phyloP scores from a whole-genome alignment of 2,797 vertebrate genomes.

The Natrix natrix region DNA sequence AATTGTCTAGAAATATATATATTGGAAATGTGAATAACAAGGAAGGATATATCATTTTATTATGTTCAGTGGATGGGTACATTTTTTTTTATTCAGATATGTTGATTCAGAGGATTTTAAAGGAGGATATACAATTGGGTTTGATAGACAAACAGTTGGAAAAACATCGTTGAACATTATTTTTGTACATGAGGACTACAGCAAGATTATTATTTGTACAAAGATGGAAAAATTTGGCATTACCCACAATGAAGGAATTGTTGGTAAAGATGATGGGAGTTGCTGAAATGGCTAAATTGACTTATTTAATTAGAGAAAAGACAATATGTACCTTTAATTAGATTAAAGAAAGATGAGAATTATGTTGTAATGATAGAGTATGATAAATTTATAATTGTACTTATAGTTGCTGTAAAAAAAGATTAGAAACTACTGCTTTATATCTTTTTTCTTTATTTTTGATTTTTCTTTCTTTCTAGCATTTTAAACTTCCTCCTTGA shows the following conservation, averaged over 20 bases:
- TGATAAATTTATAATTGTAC: neutral
- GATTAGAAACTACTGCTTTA: neutral
- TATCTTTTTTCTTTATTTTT: neutral
- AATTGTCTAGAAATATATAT: neutral
- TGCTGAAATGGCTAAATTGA: neutral
- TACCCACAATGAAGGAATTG: neutral
- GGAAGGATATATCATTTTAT: neutral
- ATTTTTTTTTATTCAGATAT: neutral
- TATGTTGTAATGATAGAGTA: neutral
- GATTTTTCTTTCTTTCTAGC: neutral
- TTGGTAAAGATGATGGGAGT: neutral
- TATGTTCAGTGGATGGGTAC: neutral
- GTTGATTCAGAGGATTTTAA: neutral
- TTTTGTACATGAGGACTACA: neutral
- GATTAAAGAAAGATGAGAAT: neutral
- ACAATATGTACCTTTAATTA: neutral
- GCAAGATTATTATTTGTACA: neutral
- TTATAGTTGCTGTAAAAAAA: neutral
- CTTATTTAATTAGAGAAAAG: neutral
- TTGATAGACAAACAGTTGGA: neutral
- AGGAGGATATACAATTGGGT: neutral
- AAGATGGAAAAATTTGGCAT: neutral
- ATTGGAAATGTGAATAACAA: neutral
- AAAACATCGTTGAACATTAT: neutral
- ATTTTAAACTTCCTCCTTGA: neutral